Evolutionary conservation across 2,113 vertebrate genomes (phyloP).

Genomic region (Xiphophorus maculatus): DNA sequence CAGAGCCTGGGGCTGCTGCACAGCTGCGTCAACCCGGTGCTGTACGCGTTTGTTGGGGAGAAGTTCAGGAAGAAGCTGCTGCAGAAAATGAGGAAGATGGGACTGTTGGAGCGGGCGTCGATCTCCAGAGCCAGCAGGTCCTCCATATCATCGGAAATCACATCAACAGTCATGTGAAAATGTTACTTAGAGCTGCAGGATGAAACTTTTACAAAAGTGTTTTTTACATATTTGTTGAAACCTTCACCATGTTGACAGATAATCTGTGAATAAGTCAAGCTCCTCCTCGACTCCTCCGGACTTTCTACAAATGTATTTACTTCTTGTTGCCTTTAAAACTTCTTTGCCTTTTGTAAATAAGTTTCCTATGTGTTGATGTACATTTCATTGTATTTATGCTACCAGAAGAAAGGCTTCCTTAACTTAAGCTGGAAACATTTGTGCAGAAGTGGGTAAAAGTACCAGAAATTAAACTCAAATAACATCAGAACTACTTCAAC

Average conservation of each 20-base stretch:
- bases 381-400: neutral
- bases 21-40: conserved; percentile 79
- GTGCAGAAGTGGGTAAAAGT: no score
- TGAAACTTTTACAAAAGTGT: no score
- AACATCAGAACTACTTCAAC: no score
- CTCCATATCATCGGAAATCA: conserved; percentile 65
- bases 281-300: neutral
- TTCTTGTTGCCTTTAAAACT: neutral
- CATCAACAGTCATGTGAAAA: conserved; percentile 67
- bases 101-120: conserved; percentile 11
- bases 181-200: no score
- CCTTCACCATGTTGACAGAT: no score
- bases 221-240: no score
- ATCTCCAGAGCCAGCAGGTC: conserved; percentile 53
- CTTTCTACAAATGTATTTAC: neutral
- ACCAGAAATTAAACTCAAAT: no score
- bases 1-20: conserved; percentile 78
- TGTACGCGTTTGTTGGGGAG: conserved; percentile 80
- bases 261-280: no score
- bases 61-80: conserved; percentile 69
- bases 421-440: neutral
- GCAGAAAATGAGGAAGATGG: conserved; percentile 50
- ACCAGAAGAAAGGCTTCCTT: neutral
- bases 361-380: neutral
- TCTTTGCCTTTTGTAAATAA: neutral